These are phyloP conservation scores for Lacerta bilineata DNA, from an alignment of 2,797 vertebrate species.

Conservation along the genomic window DNA sequence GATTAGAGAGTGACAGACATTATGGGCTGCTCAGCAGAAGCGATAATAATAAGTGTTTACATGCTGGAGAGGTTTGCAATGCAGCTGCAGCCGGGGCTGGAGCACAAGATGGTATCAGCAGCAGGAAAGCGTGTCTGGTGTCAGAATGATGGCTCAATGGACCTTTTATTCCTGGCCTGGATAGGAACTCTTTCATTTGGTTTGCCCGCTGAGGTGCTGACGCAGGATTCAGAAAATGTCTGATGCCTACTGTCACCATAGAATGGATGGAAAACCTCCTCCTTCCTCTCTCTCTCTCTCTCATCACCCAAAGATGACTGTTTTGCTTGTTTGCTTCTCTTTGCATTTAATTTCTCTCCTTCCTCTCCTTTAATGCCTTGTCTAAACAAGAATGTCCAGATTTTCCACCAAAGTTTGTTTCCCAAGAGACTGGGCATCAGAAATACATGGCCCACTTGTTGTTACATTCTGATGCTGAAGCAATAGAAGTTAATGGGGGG, in stretches of 20 bases:
- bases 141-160: conserved; percentile 29
- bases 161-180: background rate
- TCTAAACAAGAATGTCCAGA: background rate
- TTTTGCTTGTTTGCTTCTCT: background rate
- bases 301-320: too few relatives aligned
- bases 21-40: conserved; percentile 11
- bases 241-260: background rate
- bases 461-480: background rate
- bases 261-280: background rate
- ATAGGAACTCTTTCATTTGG: background rate
- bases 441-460: background rate
- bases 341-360: background rate
- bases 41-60: conserved; percentile 40
- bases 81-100: conserved; percentile 7
- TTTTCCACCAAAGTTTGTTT: background rate
- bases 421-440: background rate
- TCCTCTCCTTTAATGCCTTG: background rate
- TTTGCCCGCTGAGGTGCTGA: background rate
- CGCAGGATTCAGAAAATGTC: background rate
- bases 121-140: conserved; percentile 5
- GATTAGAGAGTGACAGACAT: conserved; percentile 29
- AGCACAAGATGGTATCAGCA: conserved; percentile 22
- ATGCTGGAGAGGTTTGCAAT: conserved; percentile 37
- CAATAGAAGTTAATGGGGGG: background rate
- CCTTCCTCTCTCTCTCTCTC: too few relatives aligned